Percentiles rank a stretch among this genome's conserved stretches.
Evolutionary conservation across 2,797 vertebrate genomes (phyloP).

Genomic region (Triplophysa yarkandensis): DNA sequence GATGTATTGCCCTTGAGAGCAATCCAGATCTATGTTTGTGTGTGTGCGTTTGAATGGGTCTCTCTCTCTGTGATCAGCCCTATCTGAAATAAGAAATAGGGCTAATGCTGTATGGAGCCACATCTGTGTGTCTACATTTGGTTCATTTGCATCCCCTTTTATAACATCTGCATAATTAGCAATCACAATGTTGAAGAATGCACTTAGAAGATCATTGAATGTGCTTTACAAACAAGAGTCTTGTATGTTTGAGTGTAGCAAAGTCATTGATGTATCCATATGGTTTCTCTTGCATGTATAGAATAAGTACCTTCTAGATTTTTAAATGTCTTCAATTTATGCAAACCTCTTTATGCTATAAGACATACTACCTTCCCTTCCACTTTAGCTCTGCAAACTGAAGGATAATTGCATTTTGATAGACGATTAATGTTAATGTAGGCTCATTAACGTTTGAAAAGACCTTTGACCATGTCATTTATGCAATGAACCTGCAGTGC

Average conservation of each 20-base stretch:
- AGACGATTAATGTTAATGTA: conserved; percentile 53
- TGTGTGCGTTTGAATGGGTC: neutral
- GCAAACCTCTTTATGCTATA: neutral
- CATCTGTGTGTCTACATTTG: neutral
- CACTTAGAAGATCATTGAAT: conserved; percentile 68
- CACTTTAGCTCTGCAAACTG: conserved; percentile 32
- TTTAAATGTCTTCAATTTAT: neutral
- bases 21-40: neutral
- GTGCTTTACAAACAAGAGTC: conserved; percentile 68
- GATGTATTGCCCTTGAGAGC: conserved; percentile 17
- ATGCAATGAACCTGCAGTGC: conserved; percentile 8
- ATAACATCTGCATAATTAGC: conserved; percentile 58
- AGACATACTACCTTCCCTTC: conserved; percentile 6
- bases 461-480: conserved; percentile 1
- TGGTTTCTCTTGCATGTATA: neutral
- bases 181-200: conserved; percentile 75
- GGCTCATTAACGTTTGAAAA: conserved; percentile 45
- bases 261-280: neutral
- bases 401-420: conserved; percentile 54
- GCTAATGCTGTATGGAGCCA: neutral
- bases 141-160: conserved; percentile 61
- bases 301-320: neutral
- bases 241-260: conserved; percentile 56
- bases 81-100: neutral
- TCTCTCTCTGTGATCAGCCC: too few species aligned